A percentile compares a stretch with the other conserved stretches of the same genome.
These are phyloP conservation scores for Electrophaes corylata DNA, from an alignment of 2,888 invertebrate species.

Conservation along the genomic window DNA sequence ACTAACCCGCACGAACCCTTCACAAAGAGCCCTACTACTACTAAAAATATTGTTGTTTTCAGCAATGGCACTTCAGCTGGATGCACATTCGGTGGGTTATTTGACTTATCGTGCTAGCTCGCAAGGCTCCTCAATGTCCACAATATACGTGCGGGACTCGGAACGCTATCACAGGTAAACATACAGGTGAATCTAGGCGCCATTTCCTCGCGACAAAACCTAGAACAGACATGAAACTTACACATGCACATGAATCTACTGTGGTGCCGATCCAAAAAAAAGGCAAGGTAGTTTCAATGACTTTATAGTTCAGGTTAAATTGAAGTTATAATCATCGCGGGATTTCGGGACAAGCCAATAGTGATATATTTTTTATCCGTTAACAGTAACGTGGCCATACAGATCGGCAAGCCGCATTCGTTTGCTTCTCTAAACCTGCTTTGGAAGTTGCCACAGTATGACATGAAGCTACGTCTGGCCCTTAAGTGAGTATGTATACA, in stretches of 20 bases:
- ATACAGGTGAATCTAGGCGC: too few relatives aligned
- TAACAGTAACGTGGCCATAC: slow-evolving; percentile 85
- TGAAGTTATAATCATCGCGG: too few relatives aligned
- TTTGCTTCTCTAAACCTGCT: slow-evolving; percentile 90
- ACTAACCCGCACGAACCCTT: too few relatives aligned
- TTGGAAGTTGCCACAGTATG: slow-evolving; percentile 91
- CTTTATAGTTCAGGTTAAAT: too few relatives aligned
- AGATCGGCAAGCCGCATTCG: slow-evolving; percentile 93
- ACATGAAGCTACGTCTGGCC: slow-evolving; percentile 90
- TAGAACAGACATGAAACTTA: too few relatives aligned
- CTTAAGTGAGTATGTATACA: slow-evolving; percentile 87
- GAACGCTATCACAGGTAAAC: slow-evolving; percentile 84
- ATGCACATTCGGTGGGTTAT: slow-evolving; percentile 94
- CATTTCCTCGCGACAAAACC: too few relatives aligned
- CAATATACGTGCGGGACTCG: slow-evolving; percentile 91
- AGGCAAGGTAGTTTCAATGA: too few relatives aligned
- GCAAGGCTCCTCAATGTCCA: slow-evolving; percentile 89
- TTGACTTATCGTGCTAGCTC: slow-evolving; percentile 91
- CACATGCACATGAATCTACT: too few relatives aligned
- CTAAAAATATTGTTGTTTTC: slow-evolving; percentile 24
- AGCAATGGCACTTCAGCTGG: slow-evolving; percentile 94
- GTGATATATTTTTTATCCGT: neutral
- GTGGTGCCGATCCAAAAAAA: too few relatives aligned
- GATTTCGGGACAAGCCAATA: too few relatives aligned
- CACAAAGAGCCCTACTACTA: too few relatives aligned